Conservation (phyloP, 2,888 invertebrate genomes). For the Thera obeliscata region DNA sequence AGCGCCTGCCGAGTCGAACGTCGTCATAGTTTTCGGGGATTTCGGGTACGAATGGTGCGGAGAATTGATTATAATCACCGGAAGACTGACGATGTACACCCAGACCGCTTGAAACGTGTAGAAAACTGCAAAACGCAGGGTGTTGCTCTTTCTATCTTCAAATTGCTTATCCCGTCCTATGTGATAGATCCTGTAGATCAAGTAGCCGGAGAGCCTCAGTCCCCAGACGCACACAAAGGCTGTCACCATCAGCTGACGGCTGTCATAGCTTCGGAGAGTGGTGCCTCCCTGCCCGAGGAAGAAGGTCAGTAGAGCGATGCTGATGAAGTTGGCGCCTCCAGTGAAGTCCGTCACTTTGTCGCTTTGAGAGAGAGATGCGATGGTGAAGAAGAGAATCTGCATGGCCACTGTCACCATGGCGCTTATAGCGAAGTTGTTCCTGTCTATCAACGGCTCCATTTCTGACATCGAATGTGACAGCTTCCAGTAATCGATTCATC, state of each 20-base stretch:
- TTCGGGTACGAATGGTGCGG: conserved; percentile 90
- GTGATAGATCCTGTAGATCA: conserved; percentile 95
- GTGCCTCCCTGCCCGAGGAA: conserved; percentile 92
- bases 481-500: conserved; percentile 70
- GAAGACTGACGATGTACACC: conserved; percentile 96
- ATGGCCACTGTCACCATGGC: conserved; percentile 93
- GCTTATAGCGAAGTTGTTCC: conserved; percentile 93
- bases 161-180: conserved; percentile 96
- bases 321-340: conserved; percentile 96
- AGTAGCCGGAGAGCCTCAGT: conserved; percentile 92
- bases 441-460: conserved; percentile 91
- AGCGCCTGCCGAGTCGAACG: conserved; percentile 93
- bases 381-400: conserved; percentile 94
- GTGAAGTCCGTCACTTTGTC: conserved; percentile 97
- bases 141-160: conserved; percentile 94
- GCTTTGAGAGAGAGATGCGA: conserved; percentile 93
- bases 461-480: conserved; percentile 57
- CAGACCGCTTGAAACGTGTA: conserved; percentile 97
- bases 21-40: conserved; percentile 93
- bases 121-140: conserved; percentile 94
- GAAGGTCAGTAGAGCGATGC: conserved; percentile 94
- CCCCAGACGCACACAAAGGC: conserved; percentile 95
- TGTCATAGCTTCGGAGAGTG: conserved; percentile 90
- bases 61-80: conserved; percentile 95
- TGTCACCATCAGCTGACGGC: conserved; percentile 95